phyloP scores from a whole-genome alignment of 2,113 vertebrate genomes.

The Brachyhypopomus gauderio region DNA sequence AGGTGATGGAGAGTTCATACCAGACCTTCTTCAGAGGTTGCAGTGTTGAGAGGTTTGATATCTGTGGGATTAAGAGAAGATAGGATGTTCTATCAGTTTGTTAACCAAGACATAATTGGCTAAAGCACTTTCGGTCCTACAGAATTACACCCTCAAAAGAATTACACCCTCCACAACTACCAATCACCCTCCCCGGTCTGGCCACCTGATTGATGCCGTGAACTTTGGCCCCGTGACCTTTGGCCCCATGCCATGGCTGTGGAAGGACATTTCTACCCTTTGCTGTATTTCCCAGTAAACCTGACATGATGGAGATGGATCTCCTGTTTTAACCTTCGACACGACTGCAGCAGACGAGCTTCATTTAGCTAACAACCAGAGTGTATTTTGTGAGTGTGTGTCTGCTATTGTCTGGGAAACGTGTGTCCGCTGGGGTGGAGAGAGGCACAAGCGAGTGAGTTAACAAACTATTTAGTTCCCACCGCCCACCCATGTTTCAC shows the following conservation, averaged over 20 bases:
- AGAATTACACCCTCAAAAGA: not conserved
- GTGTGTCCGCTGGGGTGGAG: too few relatives aligned
- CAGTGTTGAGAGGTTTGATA: not conserved
- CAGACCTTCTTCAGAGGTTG: not conserved
- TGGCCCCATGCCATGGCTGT: not conserved
- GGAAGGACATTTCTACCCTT: not conserved
- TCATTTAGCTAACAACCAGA: not conserved
- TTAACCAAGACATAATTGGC: not conserved
- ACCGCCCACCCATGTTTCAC: not conserved
- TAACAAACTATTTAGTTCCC: not conserved
- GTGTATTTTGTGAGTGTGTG: conserved; percentile 7
- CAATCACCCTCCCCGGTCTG: not conserved
- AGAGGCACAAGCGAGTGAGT: not conserved
- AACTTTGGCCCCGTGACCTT: not conserved
- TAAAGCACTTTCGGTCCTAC: not conserved
- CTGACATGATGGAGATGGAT: not conserved
- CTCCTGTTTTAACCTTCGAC: not conserved
- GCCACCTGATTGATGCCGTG: not conserved
- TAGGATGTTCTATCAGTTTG: not conserved
- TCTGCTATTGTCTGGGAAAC: not conserved
- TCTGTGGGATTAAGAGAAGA: not conserved
- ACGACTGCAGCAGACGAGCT: not conserved
- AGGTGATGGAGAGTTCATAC: not conserved
- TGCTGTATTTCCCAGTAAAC: not conserved
- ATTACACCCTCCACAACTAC: not conserved